A percentile compares a stretch with the other conserved stretches of the same genome.
These are phyloP conservation scores for Festucalex cinctus DNA, from an alignment of 2,113 vertebrate genomes.

Conservation along the genomic window DNA sequence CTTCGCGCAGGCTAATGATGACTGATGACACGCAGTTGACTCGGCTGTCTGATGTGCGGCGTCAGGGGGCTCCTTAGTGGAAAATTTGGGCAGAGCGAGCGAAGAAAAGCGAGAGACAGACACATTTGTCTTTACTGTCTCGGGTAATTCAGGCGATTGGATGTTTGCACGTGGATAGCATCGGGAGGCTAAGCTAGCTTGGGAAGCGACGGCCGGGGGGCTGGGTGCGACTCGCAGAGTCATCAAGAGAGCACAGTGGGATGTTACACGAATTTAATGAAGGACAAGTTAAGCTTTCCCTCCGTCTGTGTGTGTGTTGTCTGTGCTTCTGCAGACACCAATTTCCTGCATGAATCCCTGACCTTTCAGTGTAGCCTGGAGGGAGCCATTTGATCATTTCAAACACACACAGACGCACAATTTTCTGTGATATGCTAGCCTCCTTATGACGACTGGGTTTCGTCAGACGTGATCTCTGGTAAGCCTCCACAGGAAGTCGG, in stretches of 20 bases:
- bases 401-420: conserved; percentile 30
- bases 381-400: conserved; percentile 63
- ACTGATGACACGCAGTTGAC: conserved; percentile 62
- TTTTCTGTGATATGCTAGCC: conserved; percentile 50
- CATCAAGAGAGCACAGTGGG: conserved; percentile 51
- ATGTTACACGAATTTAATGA: conserved; percentile 62
- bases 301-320: conserved; percentile 30
- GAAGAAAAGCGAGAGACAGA: conserved; percentile 31
- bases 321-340: conserved; percentile 66
- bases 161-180: conserved; percentile 21
- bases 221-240: conserved; percentile 26
- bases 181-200: conserved; percentile 31
- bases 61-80: conserved; percentile 56
- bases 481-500: not conserved
- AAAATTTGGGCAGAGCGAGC: conserved; percentile 50
- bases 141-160: conserved; percentile 26
- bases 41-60: conserved; percentile 46
- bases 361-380: conserved; percentile 63
- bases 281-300: conserved; percentile 61
- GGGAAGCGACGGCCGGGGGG: conserved; percentile 50
- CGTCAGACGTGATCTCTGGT: conserved; percentile 17
- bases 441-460: conserved; percentile 42
- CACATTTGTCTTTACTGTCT: conserved; percentile 52
- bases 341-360: conserved; percentile 73
- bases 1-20: conserved; percentile 57